Percentiles rank a stretch among this genome's conserved stretches.
These are phyloP conservation scores for Diceros bicornis DNA, from an alignment of 2,797 vertebrate species.

Conservation along the genomic window DNA sequence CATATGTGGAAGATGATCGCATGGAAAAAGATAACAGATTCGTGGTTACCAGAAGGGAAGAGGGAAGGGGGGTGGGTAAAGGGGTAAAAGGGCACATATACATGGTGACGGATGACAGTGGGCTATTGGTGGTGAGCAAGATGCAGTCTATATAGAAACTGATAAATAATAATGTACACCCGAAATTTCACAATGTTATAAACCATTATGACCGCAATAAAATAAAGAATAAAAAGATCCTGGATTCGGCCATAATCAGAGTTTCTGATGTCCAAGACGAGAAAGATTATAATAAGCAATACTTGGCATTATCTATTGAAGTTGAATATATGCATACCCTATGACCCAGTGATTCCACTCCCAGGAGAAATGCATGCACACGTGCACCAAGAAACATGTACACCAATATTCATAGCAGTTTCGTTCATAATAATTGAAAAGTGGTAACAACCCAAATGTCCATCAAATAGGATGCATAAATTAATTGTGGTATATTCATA, in stretches of 20 bases:
- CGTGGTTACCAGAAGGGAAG: no score
- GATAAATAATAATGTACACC: no score
- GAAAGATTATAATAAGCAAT: background rate
- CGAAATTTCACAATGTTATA: no score
- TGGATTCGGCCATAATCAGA: background rate
- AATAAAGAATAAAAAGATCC: background rate
- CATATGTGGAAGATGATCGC: no score
- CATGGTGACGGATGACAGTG: no score
- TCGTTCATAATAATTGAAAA: conserved; percentile 15
- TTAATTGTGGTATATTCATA: background rate
- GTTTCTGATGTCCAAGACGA: background rate
- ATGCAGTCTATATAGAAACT: no score
- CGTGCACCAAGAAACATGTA: background rate
- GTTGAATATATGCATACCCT: background rate
- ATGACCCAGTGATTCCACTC: background rate
- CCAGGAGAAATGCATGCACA: background rate
- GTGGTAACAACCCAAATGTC: background rate
- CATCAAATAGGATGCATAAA: background rate
- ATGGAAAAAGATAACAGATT: no score
- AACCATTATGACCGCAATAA: no score
- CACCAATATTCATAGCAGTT: background rate
- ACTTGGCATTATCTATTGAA: background rate
- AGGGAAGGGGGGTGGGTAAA: no score
- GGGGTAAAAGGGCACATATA: no score
- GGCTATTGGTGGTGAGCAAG: no score